phyloP scores from a whole-genome alignment of 2,888 invertebrate genomes.

The Lasioglossum lativentre region DNA sequence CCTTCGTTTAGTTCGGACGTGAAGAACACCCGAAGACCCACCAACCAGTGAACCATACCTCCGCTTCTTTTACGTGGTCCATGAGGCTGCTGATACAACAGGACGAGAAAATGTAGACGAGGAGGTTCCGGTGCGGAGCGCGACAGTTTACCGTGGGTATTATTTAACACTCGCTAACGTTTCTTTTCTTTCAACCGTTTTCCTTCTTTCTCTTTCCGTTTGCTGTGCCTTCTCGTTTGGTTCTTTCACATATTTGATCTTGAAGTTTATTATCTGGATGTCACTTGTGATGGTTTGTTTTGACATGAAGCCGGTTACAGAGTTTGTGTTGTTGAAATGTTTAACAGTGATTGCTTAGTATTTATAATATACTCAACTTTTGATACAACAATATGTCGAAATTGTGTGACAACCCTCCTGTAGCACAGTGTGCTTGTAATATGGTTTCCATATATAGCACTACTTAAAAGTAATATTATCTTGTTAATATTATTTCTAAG shows the following conservation, averaged over 20 bases:
- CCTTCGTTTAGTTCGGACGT: conserved; percentile 75
- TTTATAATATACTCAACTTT: background rate
- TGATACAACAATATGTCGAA: background rate
- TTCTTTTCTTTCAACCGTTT: conserved; percentile 12
- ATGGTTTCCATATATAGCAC: background rate
- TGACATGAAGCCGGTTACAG: background rate
- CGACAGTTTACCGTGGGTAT: conserved; percentile 82
- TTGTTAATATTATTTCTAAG: background rate
- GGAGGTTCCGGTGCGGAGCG: conserved; percentile 79
- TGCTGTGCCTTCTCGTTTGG: background rate
- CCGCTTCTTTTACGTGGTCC: conserved; percentile 68
- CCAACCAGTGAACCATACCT: conserved; percentile 61
- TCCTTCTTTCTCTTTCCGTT: background rate
- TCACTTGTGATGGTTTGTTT: background rate
- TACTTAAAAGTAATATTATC: background rate
- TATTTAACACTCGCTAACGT: background rate
- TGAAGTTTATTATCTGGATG: background rate
- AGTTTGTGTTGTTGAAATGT: background rate
- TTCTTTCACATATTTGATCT: background rate
- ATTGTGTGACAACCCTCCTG: background rate
- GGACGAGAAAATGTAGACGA: conserved; percentile 81
- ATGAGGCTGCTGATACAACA: conserved; percentile 72
- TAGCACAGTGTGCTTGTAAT: background rate
- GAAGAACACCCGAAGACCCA: conserved; percentile 74
- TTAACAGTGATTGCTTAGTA: background rate